phyloP scores from a whole-genome alignment of 2,113 vertebrate species.

The Diadophis punctatus region DNA sequence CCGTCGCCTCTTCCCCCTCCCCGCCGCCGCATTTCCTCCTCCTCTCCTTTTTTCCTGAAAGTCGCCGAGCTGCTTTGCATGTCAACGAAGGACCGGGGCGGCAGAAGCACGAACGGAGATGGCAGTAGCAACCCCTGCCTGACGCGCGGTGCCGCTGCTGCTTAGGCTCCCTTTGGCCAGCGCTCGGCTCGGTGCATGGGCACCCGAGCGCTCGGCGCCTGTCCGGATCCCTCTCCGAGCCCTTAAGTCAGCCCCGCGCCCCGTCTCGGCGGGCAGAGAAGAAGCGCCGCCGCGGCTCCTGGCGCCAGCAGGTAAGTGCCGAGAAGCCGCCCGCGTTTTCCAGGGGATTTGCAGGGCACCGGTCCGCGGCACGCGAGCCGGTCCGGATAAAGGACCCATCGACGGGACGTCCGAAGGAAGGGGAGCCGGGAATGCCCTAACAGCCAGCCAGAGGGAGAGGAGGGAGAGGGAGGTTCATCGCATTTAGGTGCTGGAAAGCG shows the following conservation, averaged over 20 bases:
- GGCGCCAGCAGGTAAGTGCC: not conserved
- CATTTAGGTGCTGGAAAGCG: not conserved
- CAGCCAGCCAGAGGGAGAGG: not conserved
- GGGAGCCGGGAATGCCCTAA: not conserved
- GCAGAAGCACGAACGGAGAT: not conserved
- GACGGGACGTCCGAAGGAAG: not conserved
- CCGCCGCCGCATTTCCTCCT: not conserved
- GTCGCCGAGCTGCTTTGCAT: constrained; percentile 21
- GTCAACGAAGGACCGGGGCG: not conserved
- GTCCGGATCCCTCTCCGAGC: not conserved
- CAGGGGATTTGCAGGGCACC: not conserved
- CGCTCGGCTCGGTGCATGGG: constrained; percentile 25
- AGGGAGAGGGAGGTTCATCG: not conserved
- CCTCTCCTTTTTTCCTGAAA: not conserved
- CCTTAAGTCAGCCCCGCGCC: not conserved
- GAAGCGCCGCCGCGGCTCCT: not conserved
- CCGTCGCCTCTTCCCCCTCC: not conserved
- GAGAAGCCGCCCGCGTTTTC: not conserved
- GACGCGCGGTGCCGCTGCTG: constrained; percentile 9
- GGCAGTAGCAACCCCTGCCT: constrained; percentile 3
- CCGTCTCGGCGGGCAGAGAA: not conserved
- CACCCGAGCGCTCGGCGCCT: constrained; percentile 31
- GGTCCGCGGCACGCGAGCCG: not conserved
- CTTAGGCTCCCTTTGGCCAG: too few species aligned
- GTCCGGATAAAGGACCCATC: not conserved